Base-by-base conservation (phyloP, 2,797 vertebrate species). In the Acropternis orthonyx region DNA sequence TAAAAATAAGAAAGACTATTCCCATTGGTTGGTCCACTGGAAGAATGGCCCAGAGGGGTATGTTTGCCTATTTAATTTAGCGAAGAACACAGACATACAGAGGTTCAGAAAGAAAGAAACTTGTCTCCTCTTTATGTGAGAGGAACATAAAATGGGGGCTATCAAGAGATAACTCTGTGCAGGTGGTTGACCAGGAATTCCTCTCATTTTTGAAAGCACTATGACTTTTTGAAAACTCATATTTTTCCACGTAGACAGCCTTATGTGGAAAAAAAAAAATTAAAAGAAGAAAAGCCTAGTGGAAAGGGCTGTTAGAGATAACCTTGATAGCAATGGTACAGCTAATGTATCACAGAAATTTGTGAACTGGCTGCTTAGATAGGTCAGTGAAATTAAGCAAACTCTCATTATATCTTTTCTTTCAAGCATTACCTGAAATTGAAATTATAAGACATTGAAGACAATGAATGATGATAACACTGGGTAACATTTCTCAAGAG, bases 301-400 rank as follows among this genome's bases (percentile, higher is more conserved):
- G 17, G 15, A 84, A 93, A 81, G 4, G 5, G 2, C 20, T 91
- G 15, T 44, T 72, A 56, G 34, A 78, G 19, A 65, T 63, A 68
- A 95, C 58, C n/a, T 91, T 95, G 89, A 74, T 23, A 73, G 36
- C 28, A 85, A 80, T 71, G 61, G 72, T 59, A 58, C 0, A 22
- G 44, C 14, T 63, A 91, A 89, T 51, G 14, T 77, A 46, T 84
- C 58, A 30, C 14, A 85, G 49, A 80, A 85, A 74, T 77, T 72
- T 88, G 46, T n/a, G 49, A 58, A 83, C 23, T 65, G 19, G 21
- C 12, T 82, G 20, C 48, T 94, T 83, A 62, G 26, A 71, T 18
- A 92, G 49, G 62, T 77, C 49, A 88, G 28, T 74, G 51, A 76
- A 94, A 89, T 88, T 82, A 94, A 56, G 77, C 22, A 78, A 92